Evolutionary conservation across 30 jellyfish, hydroid and myxozoan species (phyloP), one percentile per base, ranked within the genome.

Genomic region (Mastigias papua): DNA sequence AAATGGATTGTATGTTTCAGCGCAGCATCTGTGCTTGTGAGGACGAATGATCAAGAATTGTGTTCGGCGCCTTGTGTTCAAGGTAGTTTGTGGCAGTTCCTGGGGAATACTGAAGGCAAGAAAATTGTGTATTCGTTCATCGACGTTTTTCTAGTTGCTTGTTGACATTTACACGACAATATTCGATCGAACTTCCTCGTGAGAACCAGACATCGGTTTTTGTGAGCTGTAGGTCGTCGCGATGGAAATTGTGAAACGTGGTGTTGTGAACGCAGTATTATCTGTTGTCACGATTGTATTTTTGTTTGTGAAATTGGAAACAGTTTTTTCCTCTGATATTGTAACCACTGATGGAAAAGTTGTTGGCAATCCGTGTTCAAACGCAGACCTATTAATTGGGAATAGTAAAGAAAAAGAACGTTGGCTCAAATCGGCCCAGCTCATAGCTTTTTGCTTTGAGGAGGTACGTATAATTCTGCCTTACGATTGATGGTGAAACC

Each of bases 341-440:
- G 74, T 63, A 28, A 48, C 34, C 25, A 37, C 7, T n/a, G 32
- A 54, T 7, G 88, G 88, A 16, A 22, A 58, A 15, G 66, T 77
- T 22, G 57, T 74, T 27, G 88, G 88, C 66, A 22, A 77, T 13
- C 63, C 75, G 9, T 77, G 88, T 58, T 65, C 1, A 57, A 50
- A 35, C 1, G 34, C 66, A 20, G 10, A 50, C 22, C 63, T 31
- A 1, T 19, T 54, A 31, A 28, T 15, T 1, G 34, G 0, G 16
- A 50, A 58, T 10, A 25, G n/a, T 4, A 31, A 76, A 2, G 31
- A 28, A 21, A 25, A 57, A 2, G 88, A 77, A 1, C 66, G 35
- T 2, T 57, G 78, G 88, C 76, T 77, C 3, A 77, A 77, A 34
- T 77, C 88, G 1, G 88, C 88, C 30, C 88, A 77, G 48, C 48